Percentiles rank a stretch among this genome's conserved stretches.
These are phyloP conservation scores for Temnothorax unifasciatus DNA, from an alignment of 2,888 invertebrate species.

Conservation along the genomic window DNA sequence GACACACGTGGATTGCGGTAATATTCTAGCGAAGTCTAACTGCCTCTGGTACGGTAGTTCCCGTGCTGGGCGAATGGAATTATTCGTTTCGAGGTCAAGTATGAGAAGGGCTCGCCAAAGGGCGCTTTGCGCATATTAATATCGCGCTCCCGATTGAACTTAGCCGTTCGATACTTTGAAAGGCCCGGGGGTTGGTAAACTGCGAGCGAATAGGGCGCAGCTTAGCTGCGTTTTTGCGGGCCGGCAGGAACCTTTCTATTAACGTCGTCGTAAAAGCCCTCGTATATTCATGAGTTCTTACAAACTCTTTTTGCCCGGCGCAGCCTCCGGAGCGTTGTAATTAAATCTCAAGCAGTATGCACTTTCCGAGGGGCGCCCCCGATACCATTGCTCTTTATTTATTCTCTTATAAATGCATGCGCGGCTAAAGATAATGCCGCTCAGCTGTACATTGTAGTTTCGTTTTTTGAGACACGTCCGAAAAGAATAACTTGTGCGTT, in stretches of 20 bases:
- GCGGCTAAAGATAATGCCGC: conserved; percentile 65
- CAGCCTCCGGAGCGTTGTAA: conserved; percentile 69
- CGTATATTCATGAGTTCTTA: conserved; percentile 72
- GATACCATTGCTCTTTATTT: conserved; percentile 70
- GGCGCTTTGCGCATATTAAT: conserved; percentile 61
- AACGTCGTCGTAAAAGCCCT: conserved; percentile 64
- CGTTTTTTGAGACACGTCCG: conserved; percentile 2
- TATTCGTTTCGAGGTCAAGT: conserved; percentile 58
- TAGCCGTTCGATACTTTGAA: conserved; percentile 55
- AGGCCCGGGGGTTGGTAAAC: conserved; percentile 46
- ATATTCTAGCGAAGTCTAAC: conserved; percentile 44
- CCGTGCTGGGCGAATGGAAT: conserved; percentile 42
- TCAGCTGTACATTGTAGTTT: conserved; percentile 17
- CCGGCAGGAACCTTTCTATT: conserved; percentile 58
- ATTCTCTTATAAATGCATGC: conserved; percentile 51
- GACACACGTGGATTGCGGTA: conserved; percentile 22
- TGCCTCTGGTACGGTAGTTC: conserved; percentile 36
- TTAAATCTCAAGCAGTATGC: conserved; percentile 73
- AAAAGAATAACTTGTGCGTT: not conserved
- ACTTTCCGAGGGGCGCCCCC: conserved; percentile 58
- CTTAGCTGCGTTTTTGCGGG: conserved; percentile 59
- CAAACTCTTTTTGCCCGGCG: conserved; percentile 64
- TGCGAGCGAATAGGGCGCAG: conserved; percentile 53
- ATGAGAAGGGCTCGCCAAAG: conserved; percentile 55
- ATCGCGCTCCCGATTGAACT: conserved; percentile 49